phyloP scores from a whole-genome alignment of 2,888 invertebrate genomes.

The Zaprionus bogoriensis region DNA sequence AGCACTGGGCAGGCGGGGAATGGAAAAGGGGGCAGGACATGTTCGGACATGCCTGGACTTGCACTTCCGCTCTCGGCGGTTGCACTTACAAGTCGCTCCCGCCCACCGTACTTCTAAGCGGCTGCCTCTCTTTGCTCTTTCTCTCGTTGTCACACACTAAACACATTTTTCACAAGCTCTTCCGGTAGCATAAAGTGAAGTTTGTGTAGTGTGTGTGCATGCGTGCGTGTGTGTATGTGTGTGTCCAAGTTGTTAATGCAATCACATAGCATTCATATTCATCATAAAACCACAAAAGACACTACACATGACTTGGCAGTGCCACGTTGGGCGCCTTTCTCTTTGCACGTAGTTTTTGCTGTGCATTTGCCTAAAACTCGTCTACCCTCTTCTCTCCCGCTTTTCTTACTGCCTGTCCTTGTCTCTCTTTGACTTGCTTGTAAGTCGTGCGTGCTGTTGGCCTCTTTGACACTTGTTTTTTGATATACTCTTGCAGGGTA shows the following conservation, averaged over 20 bases:
- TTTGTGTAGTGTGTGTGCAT: conserved; percentile 1
- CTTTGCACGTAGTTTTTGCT: conserved; percentile 30
- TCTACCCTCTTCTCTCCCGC: neutral
- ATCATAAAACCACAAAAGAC: conserved; percentile 74
- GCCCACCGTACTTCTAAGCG: conserved; percentile 1
- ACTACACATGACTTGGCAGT: conserved; percentile 51
- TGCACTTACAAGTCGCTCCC: conserved; percentile 32
- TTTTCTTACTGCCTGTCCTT: neutral
- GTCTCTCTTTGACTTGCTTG: conserved; percentile 28
- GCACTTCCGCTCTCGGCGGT: conserved; percentile 44
- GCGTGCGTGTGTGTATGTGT: conserved; percentile 2
- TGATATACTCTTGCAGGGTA: neutral
- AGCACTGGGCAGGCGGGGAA: neutral
- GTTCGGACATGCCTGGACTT: conserved; percentile 21
- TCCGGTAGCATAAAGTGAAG: conserved; percentile 25
- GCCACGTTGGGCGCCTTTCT: conserved; percentile 19
- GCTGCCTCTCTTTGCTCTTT: conserved; percentile 14
- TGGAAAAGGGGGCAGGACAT: neutral
- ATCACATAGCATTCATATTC: conserved; percentile 79
- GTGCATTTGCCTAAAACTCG: conserved; percentile 45
- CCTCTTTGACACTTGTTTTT: conserved; percentile 19
- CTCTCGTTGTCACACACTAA: conserved; percentile 66
- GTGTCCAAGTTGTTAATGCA: conserved; percentile 72
- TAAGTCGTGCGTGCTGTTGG: conserved; percentile 36
- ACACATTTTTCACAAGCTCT: conserved; percentile 72